Evolutionary conservation across 1,140 invertebrate genomes (phyloP).

Genomic region (Stenopsyche tienmushanensis): DNA sequence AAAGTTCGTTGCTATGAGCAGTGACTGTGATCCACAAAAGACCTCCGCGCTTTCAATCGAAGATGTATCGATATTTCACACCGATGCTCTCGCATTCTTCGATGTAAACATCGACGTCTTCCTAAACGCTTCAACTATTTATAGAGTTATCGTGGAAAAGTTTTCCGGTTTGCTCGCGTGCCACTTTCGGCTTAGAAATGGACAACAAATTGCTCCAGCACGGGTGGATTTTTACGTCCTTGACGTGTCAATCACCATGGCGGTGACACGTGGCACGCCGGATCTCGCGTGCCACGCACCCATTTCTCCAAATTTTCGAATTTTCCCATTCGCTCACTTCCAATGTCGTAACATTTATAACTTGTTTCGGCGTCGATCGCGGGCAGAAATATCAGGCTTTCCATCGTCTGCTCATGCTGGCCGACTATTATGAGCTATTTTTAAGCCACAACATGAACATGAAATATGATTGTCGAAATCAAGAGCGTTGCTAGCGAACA

Average conservation of each 20-base stretch:
- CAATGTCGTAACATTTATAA: background rate
- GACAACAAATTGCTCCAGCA: background rate
- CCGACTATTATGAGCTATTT: slow-evolving; percentile 5
- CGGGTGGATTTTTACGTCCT: slow-evolving; percentile 2
- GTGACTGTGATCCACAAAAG: no score
- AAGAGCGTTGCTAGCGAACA: background rate
- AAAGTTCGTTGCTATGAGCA: no score
- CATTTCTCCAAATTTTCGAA: background rate
- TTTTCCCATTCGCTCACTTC: no score
- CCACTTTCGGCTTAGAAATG: no score
- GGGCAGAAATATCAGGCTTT: no score
- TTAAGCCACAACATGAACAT: background rate
- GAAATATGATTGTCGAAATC: background rate
- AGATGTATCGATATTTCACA: no score
- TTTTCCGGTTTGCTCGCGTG: background rate
- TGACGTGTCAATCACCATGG: background rate
- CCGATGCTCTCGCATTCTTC: no score
- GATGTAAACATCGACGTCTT: no score
- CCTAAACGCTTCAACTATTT: no score
- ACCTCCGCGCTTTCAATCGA: no score
- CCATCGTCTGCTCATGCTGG: background rate
- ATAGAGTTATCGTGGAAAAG: background rate
- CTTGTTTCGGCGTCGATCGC: slow-evolving; percentile 4
- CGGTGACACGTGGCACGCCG: slow-evolving; percentile 1
- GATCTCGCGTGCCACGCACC: slow-evolving; percentile 1